Base-by-base conservation (phyloP, 2,888 invertebrate genomes). In the Parapristionchus giblindavisi region DNA sequence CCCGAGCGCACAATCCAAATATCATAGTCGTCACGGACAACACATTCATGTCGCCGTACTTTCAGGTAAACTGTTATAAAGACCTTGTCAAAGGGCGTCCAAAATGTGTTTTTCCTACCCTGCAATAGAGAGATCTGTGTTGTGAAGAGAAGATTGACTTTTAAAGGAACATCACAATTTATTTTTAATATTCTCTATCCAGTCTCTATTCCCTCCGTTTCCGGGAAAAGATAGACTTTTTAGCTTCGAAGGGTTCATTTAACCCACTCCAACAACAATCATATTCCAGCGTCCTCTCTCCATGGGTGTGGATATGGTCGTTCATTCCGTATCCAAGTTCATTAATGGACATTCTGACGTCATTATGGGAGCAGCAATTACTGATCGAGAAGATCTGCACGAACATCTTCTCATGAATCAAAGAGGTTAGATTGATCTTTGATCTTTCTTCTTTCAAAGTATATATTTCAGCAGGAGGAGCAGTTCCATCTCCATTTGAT, bases 291-390 rank as follows among this genome's bases (percentile, higher is more conserved):
- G 92, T 77, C 96, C 97, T 0, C 89, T 97, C 73, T 92, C 92
- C 29, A 90, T 95, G 48, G 97, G 96, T 0, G 96, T 94, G 0
- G 96, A 98, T 89, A 90, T 96, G 73, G 93, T 92, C 1, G 90
- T 94, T 83, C 95, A 96, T 89, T 97, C 96, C 0, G 87, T 96
- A 70, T 95, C 96, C 0, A 97, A 98, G 89, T 98, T 96, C 88
- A 94, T 97, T 92, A 98, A 97, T 89, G 97, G 96, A 0, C 97
- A 98, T 89, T 93, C 94, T 0, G 97, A 97, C 90, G 93, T 95
- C 27, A 92, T 97, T 17, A 97, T 97, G 97, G 97, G 97, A 0
- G 93, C 94, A 17, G 92, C 93, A 11, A 90, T 93, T 32, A 91
- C 93, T 2, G 94, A 92, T 81, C 91, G 92, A 81, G 92, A 93